Percentiles rank a stretch among this genome's conserved stretches.
Conservation (phyloP, 2,797 vertebrate species). For the Chaetophractus vellerosus region DNA sequence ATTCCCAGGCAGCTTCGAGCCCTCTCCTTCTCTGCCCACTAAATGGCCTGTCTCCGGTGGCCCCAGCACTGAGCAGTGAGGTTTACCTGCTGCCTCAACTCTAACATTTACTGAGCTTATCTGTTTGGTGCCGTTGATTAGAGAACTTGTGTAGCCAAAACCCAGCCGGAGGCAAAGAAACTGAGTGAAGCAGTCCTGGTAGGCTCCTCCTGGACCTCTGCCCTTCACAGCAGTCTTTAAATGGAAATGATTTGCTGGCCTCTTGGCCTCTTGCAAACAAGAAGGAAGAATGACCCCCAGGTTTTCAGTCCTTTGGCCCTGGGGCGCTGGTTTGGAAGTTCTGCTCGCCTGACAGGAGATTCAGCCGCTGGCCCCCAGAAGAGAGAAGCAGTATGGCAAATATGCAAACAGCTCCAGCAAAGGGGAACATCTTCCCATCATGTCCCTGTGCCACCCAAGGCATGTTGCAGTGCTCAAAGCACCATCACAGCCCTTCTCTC, state of each 20-base stretch:
- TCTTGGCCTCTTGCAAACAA: not conserved
- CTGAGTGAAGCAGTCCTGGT: not conserved
- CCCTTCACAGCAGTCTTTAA: not conserved
- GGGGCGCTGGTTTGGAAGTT: not conserved
- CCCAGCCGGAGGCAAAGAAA: not conserved
- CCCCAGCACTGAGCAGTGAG: not conserved
- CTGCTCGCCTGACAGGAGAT: not conserved
- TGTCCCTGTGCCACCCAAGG: not conserved
- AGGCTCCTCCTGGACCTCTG: not conserved
- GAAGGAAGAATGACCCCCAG: not conserved
- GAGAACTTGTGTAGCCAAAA: not conserved
- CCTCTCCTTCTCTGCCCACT: not conserved
- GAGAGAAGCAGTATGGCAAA: not conserved
- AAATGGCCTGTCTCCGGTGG: too few relatives aligned
- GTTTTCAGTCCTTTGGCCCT: not conserved
- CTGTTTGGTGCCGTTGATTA: not conserved
- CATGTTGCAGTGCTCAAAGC: not conserved
- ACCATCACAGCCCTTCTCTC: not conserved
- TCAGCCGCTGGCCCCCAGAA: not conserved
- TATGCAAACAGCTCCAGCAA: too few relatives aligned
- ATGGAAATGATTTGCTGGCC: not conserved
- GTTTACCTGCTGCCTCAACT: not conserved
- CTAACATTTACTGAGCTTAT: not conserved
- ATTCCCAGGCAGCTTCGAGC: not conserved
- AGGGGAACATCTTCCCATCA: too few relatives aligned